A percentile compares a stretch with the other conserved stretches of the same genome.
Evolutionary conservation across 2,113 vertebrate genomes (phyloP).

Genomic region (Brevimyrus niger): DNA sequence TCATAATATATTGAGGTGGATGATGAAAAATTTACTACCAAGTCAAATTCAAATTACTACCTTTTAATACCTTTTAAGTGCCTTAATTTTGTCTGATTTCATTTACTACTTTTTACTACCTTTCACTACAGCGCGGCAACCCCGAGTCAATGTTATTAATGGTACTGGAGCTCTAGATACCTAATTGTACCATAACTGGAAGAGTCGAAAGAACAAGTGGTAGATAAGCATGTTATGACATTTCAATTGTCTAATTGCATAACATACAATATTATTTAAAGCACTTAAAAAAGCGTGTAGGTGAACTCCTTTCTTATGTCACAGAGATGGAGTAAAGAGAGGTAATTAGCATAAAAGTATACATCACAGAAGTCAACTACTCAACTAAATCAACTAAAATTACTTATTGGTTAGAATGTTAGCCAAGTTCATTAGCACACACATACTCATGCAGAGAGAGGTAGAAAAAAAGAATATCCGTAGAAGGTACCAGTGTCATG

Average conservation of each 20-base stretch:
- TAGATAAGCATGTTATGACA: background rate
- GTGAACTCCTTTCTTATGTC: background rate
- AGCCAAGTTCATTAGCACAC: background rate
- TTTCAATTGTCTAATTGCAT: background rate
- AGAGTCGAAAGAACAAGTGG: background rate
- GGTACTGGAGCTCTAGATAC: background rate
- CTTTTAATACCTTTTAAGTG: too few relatives aligned
- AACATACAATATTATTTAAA: background rate
- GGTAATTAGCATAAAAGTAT: background rate
- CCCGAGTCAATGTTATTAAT: background rate
- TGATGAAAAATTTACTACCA: too few relatives aligned
- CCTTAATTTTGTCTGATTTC: too few relatives aligned
- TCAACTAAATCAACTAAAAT: background rate
- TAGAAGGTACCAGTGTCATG: background rate
- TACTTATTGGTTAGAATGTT: background rate
- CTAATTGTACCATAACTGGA: background rate
- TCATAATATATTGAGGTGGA: too few relatives aligned
- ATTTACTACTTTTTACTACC: too few relatives aligned
- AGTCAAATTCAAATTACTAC: too few relatives aligned
- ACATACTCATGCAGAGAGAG: background rate
- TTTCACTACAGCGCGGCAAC: too few relatives aligned
- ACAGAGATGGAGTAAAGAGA: background rate
- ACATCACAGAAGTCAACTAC: background rate
- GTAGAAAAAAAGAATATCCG: background rate
- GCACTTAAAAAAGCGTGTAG: background rate